Base-by-base conservation (phyloP, 2,797 vertebrate species). In the Typhlichthys subterraneus region DNA sequence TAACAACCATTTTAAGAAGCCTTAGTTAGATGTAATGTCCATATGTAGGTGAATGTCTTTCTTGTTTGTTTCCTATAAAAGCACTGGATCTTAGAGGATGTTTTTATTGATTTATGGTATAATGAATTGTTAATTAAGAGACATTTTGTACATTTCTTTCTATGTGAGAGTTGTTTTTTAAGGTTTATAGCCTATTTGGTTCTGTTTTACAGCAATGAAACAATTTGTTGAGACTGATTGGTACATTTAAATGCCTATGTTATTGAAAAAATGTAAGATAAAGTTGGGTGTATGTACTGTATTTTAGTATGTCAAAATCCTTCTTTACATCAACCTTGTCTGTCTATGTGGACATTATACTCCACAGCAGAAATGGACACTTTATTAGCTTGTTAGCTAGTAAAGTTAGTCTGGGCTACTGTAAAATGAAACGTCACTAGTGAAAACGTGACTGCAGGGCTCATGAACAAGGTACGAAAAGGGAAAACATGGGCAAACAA, bases 11-110 rank as follows among this genome's bases (percentile, higher is more conserved):
- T 76, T 70, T 56, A 69, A 54, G 12, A 23, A 58, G 42, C 17
- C 46, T 31, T 12, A 31, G 58, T 65, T 67, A 6, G 51, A 65
- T 69, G 76, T 80, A 73, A 50, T 63, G 69, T 63, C 58, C 47
- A 54, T 45, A 17, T 29, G 23, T 29, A 29, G 19, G 48, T 13
- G 29, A 55, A 12, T 45, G 56, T 42, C 38, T 11, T n/a, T 78
- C 54, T 61, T 61, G 31, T 81, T 65, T 74, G 69, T 82, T 86
- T 75, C 70, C 79, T 69, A 65, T 83, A 72, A 63, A 79, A 87
- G 79, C 82, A 86, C 79, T 87, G 85, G 87, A 86, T 88, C 77
- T 85, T 29, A 29, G 23, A 29, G 23, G 23, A 29, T 29, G 23
- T 29, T 29, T 29, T 29, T 29, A 29, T 29, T 29, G 23, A 29